Evolutionary conservation across 2,113 vertebrate species (phyloP).

Genomic region (Pterophyllum scalare): DNA sequence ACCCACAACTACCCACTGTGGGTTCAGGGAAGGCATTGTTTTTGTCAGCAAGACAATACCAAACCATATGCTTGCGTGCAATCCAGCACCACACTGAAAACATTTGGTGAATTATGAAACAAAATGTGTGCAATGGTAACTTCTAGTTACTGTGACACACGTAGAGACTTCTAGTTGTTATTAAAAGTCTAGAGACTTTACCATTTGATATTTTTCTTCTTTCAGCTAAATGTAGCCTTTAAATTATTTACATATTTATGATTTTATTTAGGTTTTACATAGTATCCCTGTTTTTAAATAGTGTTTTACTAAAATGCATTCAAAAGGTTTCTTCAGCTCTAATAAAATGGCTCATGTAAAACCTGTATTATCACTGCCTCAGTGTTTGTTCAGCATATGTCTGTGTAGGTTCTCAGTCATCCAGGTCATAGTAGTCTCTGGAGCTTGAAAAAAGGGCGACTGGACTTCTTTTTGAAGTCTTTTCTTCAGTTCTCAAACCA

Average conservation of each 20-base stretch:
- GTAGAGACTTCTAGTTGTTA: background rate
- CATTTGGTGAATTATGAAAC: background rate
- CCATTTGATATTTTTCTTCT: background rate
- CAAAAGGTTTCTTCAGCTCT: background rate
- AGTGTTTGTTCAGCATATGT: background rate
- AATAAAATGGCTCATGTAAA: background rate
- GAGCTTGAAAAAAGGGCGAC: too few relatives aligned
- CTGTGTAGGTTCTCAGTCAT: too few relatives aligned
- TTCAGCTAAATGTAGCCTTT: background rate
- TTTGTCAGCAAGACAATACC: background rate
- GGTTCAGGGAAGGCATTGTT: background rate
- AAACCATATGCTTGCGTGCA: background rate
- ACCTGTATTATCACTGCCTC: background rate
- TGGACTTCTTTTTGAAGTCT: too few relatives aligned
- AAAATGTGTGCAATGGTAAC: background rate
- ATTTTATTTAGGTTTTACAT: background rate
- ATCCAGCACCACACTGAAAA: background rate
- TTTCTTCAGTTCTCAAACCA: too few relatives aligned
- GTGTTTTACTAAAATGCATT: background rate
- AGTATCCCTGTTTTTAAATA: background rate
- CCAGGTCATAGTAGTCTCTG: too few relatives aligned
- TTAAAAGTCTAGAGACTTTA: background rate
- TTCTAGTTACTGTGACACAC: background rate
- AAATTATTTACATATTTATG: background rate
- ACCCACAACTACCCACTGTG: background rate